phyloP scores from a whole-genome alignment of 2,888 invertebrate species.

The Lumbricus terrestris region DNA sequence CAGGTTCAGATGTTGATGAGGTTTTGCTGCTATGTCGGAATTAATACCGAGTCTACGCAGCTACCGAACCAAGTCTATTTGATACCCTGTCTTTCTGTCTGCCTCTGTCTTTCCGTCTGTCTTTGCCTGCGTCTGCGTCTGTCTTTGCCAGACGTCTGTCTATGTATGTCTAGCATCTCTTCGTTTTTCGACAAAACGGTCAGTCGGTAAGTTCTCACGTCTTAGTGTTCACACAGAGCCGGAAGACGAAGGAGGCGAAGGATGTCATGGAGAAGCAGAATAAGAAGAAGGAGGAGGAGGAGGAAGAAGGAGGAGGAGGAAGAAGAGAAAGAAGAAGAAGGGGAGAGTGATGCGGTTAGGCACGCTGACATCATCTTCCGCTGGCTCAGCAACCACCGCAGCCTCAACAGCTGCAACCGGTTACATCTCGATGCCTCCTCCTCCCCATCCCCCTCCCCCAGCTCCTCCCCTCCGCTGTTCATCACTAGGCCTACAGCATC shows the following conservation, averaged over 20 bases:
- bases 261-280: no score
- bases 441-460: no score
- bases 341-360: background rate
- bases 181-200: background rate
- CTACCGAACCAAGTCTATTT: background rate
- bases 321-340: background rate
- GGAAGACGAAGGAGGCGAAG: background rate
- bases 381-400: background rate
- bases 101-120: background rate
- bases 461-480: background rate
- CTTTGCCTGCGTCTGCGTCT: background rate
- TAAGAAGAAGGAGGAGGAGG: no score
- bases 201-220: background rate
- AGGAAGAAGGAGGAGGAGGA: no score
- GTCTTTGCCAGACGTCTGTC: background rate
- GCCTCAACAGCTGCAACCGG: background rate
- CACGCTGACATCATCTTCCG: background rate
- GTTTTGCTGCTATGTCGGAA: background rate
- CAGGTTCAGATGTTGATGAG: background rate
- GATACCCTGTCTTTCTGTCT: background rate
- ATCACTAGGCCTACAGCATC: background rate
- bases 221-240: background rate
- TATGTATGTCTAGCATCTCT: background rate
- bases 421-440: background rate
- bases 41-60: background rate